Conservation (phyloP, 2,888 invertebrate species). For the Meghimatium bilineatum region DNA sequence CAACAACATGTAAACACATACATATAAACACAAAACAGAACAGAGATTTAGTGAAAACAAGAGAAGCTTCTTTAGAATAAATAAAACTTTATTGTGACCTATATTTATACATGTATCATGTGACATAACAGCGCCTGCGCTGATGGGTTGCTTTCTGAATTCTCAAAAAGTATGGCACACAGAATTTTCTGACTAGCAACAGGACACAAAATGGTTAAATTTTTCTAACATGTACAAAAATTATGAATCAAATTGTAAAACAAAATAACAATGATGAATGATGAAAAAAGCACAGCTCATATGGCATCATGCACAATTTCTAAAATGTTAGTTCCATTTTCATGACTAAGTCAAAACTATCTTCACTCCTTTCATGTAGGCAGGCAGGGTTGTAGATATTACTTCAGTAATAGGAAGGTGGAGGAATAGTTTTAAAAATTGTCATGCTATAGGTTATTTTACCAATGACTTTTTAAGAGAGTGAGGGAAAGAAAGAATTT, state of each 20-base stretch:
- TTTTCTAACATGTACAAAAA: not conserved
- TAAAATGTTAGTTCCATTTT: too few relatives aligned
- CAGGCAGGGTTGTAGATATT: too few relatives aligned
- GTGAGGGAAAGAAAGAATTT: too few relatives aligned
- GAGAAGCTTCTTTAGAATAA: not conserved
- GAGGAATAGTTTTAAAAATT: too few relatives aligned
- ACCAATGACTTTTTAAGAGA: too few relatives aligned
- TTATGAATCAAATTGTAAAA: not conserved
- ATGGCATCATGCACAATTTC: not conserved
- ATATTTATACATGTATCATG: not conserved
- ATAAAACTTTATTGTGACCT: conserved; percentile 18
- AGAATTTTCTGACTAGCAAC: conserved; percentile 16
- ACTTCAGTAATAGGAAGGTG: too few relatives aligned
- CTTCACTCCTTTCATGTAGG: too few relatives aligned
- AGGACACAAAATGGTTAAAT: not conserved
- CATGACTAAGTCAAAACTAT: too few relatives aligned
- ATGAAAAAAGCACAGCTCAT: not conserved
- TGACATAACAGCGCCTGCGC: conserved; percentile 34
- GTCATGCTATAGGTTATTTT: too few relatives aligned
- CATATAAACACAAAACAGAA: too few relatives aligned
- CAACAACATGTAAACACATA: too few relatives aligned
- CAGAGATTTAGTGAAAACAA: not conserved
- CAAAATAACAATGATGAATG: not conserved
- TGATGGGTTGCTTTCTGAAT: conserved; percentile 17
- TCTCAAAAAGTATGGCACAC: conserved; percentile 11